Percentiles rank a stretch among this genome's conserved stretches.
These are phyloP conservation scores for Andricus curvator DNA, from an alignment of 2,888 invertebrate genomes.

Conservation along the genomic window DNA sequence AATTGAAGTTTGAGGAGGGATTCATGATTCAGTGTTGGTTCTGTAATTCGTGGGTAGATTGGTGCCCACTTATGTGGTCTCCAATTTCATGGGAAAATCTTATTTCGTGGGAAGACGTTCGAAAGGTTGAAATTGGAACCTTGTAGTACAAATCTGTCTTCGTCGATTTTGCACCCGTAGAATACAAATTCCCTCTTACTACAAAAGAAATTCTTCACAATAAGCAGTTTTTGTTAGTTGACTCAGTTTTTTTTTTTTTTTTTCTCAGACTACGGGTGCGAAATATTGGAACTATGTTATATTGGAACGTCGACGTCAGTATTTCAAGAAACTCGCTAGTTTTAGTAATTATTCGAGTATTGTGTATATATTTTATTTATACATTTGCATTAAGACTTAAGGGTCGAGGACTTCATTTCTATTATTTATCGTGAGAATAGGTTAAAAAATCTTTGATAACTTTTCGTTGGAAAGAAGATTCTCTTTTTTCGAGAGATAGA, in stretches of 20 bases:
- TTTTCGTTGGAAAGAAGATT: not conserved
- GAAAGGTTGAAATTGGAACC: constrained; percentile 18
- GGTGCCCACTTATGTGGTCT: constrained; percentile 30
- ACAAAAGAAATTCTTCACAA: not conserved
- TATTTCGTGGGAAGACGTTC: constrained; percentile 40
- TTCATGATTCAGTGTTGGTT: constrained; percentile 28
- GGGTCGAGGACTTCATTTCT: not conserved
- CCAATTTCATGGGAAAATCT: constrained; percentile 35
- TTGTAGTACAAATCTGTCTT: constrained; percentile 20
- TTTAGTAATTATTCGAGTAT: constrained; percentile 24
- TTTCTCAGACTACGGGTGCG: not conserved
- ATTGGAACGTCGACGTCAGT: constrained; percentile 39
- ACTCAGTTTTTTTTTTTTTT: not conserved
- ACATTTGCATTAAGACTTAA: constrained; percentile 20
- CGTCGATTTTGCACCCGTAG: constrained; percentile 20
- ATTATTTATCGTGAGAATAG: constrained; percentile 2
- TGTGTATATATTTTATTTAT: constrained; percentile 40
- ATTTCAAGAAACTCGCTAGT: constrained; percentile 33
- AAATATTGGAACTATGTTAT: not conserved
- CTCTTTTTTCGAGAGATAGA: not conserved
- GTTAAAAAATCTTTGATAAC: not conserved
- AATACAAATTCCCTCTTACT: not conserved
- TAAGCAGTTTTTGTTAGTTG: not conserved
- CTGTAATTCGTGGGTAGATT: constrained; percentile 39
- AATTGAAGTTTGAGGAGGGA: constrained; percentile 24